phyloP scores from a whole-genome alignment of 1,140 invertebrate genomes.

The Cyphomyrmex costatus region DNA sequence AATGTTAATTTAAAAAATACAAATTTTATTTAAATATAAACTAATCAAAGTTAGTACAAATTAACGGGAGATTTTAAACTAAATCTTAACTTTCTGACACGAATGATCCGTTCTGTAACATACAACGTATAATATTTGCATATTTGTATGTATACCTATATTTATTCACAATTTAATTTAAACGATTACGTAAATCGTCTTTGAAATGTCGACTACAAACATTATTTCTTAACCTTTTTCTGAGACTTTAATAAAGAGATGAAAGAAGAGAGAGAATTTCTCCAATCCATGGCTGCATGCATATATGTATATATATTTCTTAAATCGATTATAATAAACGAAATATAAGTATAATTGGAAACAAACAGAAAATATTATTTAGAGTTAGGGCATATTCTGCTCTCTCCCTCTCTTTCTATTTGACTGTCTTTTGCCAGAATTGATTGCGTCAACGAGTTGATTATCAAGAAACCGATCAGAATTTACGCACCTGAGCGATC shows the following conservation, averaged over 20 bases:
- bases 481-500: conserved; percentile 55
- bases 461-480: conserved; percentile 53
- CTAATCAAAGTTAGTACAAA: no score
- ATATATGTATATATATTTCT: not conserved
- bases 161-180: not conserved
- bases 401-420: conserved; percentile 20
- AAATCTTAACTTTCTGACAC: no score
- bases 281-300: not conserved
- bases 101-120: no score
- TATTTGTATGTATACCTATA: not conserved
- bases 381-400: not conserved
- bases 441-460: conserved; percentile 62
- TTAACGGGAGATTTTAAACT: no score
- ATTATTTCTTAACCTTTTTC: conserved; percentile 23
- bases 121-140: not conserved
- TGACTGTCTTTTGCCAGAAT: conserved; percentile 21
- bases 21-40: no score
- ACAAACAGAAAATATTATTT: conserved; percentile 23
- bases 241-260: not conserved
- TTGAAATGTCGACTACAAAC: not conserved
- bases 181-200: not conserved
- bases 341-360: conserved; percentile 34
- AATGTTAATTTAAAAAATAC: not conserved
- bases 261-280: not conserved
- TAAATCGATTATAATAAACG: conserved; percentile 2